A percentile compares a stretch with the other conserved stretches of the same genome.
Evolutionary conservation across 2,888 invertebrate genomes (phyloP).

Genomic region (Polietes domitor): DNA sequence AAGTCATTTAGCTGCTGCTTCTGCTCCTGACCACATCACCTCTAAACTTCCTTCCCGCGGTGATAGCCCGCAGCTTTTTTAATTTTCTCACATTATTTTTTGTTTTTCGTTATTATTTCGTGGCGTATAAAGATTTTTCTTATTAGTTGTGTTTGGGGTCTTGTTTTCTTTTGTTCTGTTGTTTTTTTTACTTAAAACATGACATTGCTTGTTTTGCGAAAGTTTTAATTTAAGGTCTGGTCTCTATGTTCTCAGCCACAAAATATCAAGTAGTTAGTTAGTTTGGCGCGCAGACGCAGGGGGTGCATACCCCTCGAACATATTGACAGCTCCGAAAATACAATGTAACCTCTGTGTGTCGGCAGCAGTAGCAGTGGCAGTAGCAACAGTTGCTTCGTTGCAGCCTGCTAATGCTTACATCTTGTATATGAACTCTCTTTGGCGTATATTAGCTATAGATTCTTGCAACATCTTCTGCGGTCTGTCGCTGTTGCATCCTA

Average conservation of each 20-base stretch:
- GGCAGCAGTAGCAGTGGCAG: slow-evolving; percentile 12
- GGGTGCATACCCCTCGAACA: slow-evolving; percentile 11
- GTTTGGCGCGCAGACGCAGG: neutral
- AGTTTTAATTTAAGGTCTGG: slow-evolving; percentile 64
- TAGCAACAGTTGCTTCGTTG: neutral
- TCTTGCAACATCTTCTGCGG: slow-evolving; percentile 58
- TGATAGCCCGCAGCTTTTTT: neutral
- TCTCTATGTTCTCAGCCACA: slow-evolving; percentile 47
- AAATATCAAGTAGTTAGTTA: too few species aligned
- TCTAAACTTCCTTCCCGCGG: neutral
- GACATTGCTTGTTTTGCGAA: slow-evolving; percentile 59
- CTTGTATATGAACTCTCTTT: slow-evolving; percentile 56
- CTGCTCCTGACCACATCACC: neutral
- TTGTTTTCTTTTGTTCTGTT: slow-evolving; percentile 37
- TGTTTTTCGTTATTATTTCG: slow-evolving; percentile 5
- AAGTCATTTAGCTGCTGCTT: neutral
- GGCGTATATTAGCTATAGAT: slow-evolving; percentile 64
- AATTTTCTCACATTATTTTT: slow-evolving; percentile 57
- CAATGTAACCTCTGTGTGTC: slow-evolving; percentile 9
- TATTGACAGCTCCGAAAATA: slow-evolving; percentile 64
- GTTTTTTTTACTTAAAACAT: slow-evolving; percentile 60
- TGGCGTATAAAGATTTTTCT: slow-evolving; percentile 2
- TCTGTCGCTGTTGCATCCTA: slow-evolving; percentile 46
- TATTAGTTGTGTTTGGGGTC: slow-evolving; percentile 57
- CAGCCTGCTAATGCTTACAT: slow-evolving; percentile 34